Evolutionary conservation across 2,797 vertebrate genomes (phyloP).

Genomic region (Anguilla marmorata): DNA sequence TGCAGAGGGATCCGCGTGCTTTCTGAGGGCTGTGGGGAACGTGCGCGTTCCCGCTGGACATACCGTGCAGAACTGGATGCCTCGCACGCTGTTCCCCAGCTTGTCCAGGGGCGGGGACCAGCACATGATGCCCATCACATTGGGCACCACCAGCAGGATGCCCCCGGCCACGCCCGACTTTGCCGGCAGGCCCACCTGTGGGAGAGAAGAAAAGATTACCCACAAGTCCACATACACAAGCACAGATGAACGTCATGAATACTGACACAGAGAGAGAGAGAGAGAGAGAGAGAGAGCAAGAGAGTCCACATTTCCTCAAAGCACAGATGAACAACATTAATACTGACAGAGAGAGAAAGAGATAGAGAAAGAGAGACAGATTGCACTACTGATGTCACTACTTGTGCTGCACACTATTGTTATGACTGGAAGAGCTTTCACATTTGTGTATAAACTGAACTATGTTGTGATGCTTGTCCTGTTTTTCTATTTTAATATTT

Average conservation of each 20-base stretch:
- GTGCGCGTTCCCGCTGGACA: constrained; percentile 32
- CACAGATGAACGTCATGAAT: neutral
- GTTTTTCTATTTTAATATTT: neutral
- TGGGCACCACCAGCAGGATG: constrained; percentile 93
- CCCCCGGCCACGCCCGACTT: constrained; percentile 94
- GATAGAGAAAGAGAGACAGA: neutral
- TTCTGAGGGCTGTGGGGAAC: neutral
- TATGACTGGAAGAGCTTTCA: neutral
- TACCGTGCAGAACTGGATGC: constrained; percentile 96
- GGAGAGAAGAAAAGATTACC: neutral
- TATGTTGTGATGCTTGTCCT: neutral
- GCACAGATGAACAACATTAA: neutral
- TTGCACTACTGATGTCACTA: neutral
- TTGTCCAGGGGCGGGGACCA: constrained; percentile 95
- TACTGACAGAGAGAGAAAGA: neutral
- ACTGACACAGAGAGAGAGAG: neutral
- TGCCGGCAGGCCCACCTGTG: constrained; percentile 92
- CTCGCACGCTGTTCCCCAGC: constrained; percentile 92
- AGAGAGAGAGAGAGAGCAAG: too few relatives aligned
- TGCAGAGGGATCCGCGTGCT: too few relatives aligned
- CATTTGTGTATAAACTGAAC: neutral
- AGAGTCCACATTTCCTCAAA: neutral
- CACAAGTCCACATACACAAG: neutral
- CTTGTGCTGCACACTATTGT: neutral
- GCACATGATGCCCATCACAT: constrained; percentile 97